Base-by-base conservation (phyloP, 2,797 vertebrate species). In the Cryptoprocta ferox region DNA sequence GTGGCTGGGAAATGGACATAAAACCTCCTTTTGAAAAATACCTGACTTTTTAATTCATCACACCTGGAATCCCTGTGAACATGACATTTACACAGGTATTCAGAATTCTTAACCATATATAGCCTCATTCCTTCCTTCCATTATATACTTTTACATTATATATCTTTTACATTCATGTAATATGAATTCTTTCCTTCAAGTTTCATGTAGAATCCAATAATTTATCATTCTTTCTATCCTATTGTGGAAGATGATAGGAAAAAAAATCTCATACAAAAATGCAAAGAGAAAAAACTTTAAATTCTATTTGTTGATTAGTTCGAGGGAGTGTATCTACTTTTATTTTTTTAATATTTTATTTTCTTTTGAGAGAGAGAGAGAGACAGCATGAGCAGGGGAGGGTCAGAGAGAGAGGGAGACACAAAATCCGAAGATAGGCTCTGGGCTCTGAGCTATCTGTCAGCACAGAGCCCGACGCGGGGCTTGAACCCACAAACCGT, bases 291-390 rank as follows among this genome's bases (percentile, higher is more conserved):
- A 89, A n/a, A 82, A 68, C 35, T 89, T 96, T 68, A 76, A 95
- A 91, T 96, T 96, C 32, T 66, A 0, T 75, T 91, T 94, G 82
- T 53, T 94, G 93, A 91, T 91, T 96, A 95, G 6, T 91, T 97
- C 97, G 97, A 91, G n/a, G 91, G 50, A 92, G 91, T 95, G 3
- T 89, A 65, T 48, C 71, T 86, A 80, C 0, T 68, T 95, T 94
- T 61, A 76, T 82, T 90, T 96, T 92, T 92, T 42, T 42, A 45
- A n/a, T n/a, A n/a, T n/a, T n/a, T n/a, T n/a, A n/a, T n/a, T n/a
- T n/a, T n/a, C n/a, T n/a, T n/a, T n/a, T n/a, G n/a, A n/a, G n/a
- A n/a, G n/a, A n/a, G n/a, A n/a, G n/a, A n/a, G n/a, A n/a, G n/a
- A n/a, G n/a, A n/a, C n/a, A n/a, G n/a, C n/a, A n/a, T n/a, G n/a